Evolutionary conservation across 2,888 invertebrate genomes (phyloP).

Genomic region (Coelopa pilipes): DNA sequence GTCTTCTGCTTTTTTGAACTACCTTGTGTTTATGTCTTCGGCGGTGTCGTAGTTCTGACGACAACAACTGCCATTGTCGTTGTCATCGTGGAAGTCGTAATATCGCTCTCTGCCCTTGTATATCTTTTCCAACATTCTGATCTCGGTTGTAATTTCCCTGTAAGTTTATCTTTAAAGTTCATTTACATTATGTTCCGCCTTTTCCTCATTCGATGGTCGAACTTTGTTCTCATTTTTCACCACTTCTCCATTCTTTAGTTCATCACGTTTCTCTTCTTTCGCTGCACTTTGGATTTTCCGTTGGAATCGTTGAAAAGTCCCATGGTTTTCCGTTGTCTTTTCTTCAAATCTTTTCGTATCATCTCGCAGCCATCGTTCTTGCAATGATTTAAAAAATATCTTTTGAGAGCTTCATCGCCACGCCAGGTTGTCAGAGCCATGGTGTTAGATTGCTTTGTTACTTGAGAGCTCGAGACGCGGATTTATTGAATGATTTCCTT

Average conservation of each 20-base stretch:
- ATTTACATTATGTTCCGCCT: slow-evolving; percentile 50
- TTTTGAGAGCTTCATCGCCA: too few relatives aligned
- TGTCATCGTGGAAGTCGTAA: background rate
- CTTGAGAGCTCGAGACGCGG: background rate
- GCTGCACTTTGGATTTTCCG: background rate
- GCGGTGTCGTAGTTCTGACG: background rate
- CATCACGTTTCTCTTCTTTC: background rate
- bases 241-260: background rate
- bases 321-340: background rate
- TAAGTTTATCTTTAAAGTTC: slow-evolving; percentile 61
- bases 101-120: background rate
- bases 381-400: too few relatives aligned
- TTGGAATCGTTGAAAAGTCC: background rate
- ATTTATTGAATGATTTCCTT: background rate
- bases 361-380: too few relatives aligned
- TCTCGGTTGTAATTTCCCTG: slow-evolving; percentile 8
- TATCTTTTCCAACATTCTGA: background rate
- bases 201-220: background rate
- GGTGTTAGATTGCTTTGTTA: background rate
- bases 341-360: too few relatives aligned
- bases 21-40: background rate
- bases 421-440: background rate
- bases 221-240: background rate
- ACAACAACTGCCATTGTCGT: background rate
- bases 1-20: slow-evolving; percentile 7